A percentile compares a stretch with the other conserved stretches of the same genome.
phyloP scores from a whole-genome alignment of 2,888 invertebrate species.

The Phoenoteleia sp. region DNA sequence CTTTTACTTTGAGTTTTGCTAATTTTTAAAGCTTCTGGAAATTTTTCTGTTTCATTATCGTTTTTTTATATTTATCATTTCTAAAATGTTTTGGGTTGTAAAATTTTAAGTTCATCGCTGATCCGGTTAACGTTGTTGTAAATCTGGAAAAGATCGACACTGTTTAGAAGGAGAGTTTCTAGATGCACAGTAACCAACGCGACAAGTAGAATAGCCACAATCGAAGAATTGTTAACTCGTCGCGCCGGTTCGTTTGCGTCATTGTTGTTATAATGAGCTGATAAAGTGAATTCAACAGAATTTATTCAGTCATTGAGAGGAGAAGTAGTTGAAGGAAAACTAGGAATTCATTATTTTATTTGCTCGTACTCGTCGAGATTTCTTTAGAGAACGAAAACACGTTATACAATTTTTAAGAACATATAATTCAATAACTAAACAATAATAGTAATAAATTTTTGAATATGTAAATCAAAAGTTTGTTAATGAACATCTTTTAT shows the following conservation, averaged over 20 bases:
- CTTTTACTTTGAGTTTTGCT: no score
- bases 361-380: no score
- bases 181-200: neutral
- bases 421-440: no score
- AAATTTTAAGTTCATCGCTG: neutral
- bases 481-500: no score
- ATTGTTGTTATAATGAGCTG: neutral
- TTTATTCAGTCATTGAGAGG: neutral
- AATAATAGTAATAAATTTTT: no score
- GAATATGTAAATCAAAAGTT: no score
- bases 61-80: no score
- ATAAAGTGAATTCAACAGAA: neutral
- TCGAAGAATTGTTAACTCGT: slow-evolving; percentile 1
- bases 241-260: neutral
- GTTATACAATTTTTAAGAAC: no score
- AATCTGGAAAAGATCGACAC: neutral
- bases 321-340: neutral
- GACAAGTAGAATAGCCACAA: neutral
- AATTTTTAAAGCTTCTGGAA: neutral
- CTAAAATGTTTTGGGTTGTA: no score
- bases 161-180: neutral
- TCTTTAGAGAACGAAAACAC: no score
- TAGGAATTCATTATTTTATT: no score
- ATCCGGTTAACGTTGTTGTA: neutral
- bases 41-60: neutral